Base-by-base conservation (phyloP, 2,797 vertebrate species). In the Sitta carolinensis region DNA sequence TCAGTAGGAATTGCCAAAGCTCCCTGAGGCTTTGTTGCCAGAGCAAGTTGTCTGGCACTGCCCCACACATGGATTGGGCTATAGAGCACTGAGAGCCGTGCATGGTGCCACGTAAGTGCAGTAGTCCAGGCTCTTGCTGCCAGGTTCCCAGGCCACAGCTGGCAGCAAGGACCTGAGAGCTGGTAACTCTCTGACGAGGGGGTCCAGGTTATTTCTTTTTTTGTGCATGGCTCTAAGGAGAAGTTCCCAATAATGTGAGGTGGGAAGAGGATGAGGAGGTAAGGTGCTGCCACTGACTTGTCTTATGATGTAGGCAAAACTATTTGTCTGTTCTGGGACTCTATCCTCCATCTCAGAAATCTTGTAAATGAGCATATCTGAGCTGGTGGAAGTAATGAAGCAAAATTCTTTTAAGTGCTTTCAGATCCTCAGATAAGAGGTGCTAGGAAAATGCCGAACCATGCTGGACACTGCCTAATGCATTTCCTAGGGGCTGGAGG, bases 351-450 rank as follows among this genome's bases (percentile, higher is more conserved):
- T 64, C 54, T 76, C 36, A 54, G 47, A 93, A 94, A 91, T 74
- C 4, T 69, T 5, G 22, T 45, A 80, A 83, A 87, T 54, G 9
- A 92, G 20, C 30, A 29, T 61, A 38, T 59, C 47, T 42, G 32
- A 84, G 34, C 58, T 87, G 25, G 45, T 38, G 34, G 50, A 81
- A 34, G 74, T 70, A 69, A 69, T 16, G 63, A 87, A 90, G 57
- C 10, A 82, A 90, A 93, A 95, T 70, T 90, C 67, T 51, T 84
- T 61, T 62, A 88, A 82, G 61, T 73, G 67, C 54, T 93, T 94
- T 80, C 80, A 94, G 91, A 88, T 91, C 22, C 52, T 85, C 23
- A 81, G 80, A 74, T 57, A 90, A 84, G 80, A 94, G 63, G 89
- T 84, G 87, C 38, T 47, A 93, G 59, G 52, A 55, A 92, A 94